Base-by-base conservation (phyloP, 2,888 invertebrate genomes). In the Drosophila neonasuta region DNA sequence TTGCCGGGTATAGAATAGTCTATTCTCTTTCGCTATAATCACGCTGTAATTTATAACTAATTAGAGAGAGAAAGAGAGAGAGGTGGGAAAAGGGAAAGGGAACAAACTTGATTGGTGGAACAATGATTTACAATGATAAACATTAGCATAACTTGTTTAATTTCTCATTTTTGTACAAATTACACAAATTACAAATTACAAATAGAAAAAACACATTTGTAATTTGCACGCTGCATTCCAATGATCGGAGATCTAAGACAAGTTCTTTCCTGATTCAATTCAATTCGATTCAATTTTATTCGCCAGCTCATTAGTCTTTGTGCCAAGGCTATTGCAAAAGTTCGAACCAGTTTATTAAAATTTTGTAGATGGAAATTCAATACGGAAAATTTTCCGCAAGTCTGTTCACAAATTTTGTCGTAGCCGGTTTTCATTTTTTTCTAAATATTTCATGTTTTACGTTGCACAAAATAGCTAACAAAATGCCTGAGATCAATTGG, bases 101-200 rank as follows among this genome's bases (percentile, higher is more conserved):
- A n/a, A 36, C 1, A 4, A n/a, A 2, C 4, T 42, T 56, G 50
- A 42, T 17, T 17, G 17, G 17, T 17, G 17, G 17, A 17, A 17
- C 17, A 17, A 17, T 17, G 17, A 17, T 55, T 75, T 56, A 39
- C 60, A 56, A 15, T 58, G 58, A 72, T 80, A 71, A 61, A 49
- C 61, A 77, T 77, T 81, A 71, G 54, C 79, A 81, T 78, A 81
- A 81, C 79, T 57, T 54, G 74, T 74, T 70, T 62, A 32, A 52
- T 61, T 65, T 64, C 34, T 30, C 20, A 54, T 55, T 46, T 50
- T 45, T 42, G 17, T 44, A 55, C 52, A 45, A 45, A 39, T 52
- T 32, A 36, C 17, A 48, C 42, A 20, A 17, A 56, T 24, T 39
- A 46, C 15, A 15, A 58, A 61, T 3, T 49, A 9, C 34, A 45